These are phyloP conservation scores for Cladopsammia gracilis DNA, from an alignment of 64 coral and sea anemone genomes.

Conservation along the genomic window DNA sequence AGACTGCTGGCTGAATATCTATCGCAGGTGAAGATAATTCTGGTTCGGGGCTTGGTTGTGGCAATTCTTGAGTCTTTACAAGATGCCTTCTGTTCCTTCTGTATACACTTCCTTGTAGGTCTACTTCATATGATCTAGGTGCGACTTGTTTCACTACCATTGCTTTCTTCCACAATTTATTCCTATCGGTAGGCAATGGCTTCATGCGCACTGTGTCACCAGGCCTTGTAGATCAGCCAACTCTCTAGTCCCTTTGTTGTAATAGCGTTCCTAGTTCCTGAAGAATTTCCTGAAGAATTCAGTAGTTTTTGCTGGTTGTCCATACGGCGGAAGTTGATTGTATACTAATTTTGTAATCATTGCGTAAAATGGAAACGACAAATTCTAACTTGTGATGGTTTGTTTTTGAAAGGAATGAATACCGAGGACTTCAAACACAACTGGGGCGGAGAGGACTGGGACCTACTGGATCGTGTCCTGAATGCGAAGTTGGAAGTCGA, in stretches of 20 bases:
- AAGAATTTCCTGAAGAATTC: no score
- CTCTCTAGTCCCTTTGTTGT: conserved; percentile 7
- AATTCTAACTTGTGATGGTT: no score
- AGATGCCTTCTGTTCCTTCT: conserved; percentile 12
- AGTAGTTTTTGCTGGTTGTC: no score
- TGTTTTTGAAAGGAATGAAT: no score
- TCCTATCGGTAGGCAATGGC: not conserved
- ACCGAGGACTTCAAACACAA: no score
- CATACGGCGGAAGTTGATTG: no score
- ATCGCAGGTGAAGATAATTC: not conserved
- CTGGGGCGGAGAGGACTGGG: no score
- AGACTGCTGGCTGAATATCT: not conserved
- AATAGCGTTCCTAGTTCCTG: not conserved
- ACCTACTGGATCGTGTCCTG: no score
- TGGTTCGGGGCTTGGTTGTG: not conserved
- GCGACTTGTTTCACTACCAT: conserved; percentile 2
- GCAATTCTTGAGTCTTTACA: not conserved
- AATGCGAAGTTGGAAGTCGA: no score
- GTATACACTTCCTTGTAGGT: not conserved
- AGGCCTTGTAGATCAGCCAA: not conserved
- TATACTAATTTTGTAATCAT: no score
- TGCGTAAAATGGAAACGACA: no score
- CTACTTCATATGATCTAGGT: not conserved
- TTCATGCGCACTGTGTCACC: not conserved
- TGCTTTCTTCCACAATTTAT: not conserved